A percentile compares a stretch with the other conserved stretches of the same genome.
Evolutionary conservation across 30 jellyfish, hydroid and myxozoan genomes (phyloP).

Genomic region (Cassiopea xamachana): DNA sequence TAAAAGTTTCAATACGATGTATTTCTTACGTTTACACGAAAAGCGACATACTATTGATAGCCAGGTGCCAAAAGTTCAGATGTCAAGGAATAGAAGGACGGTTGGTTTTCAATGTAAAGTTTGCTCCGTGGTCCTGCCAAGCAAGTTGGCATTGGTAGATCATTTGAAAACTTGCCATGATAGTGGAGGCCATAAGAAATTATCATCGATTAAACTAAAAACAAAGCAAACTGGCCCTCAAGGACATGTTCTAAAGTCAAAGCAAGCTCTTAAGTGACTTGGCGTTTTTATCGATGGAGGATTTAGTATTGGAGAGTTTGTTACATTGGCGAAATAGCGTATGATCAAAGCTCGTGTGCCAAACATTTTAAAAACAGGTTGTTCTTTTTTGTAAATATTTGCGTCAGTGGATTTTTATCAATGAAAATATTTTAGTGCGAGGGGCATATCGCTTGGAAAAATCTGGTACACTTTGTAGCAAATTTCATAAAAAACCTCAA

Average conservation of each 20-base stretch:
- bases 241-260: not conserved
- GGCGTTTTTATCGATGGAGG: too few relatives aligned
- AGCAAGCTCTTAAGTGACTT: not conserved
- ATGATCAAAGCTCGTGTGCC: too few relatives aligned
- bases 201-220: not conserved
- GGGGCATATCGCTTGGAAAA: too few relatives aligned
- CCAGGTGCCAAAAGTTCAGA: not conserved
- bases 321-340: too few relatives aligned
- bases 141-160: not conserved
- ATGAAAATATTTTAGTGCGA: too few relatives aligned
- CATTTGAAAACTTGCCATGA: conserved; percentile 2
- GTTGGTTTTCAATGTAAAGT: conserved; percentile 3
- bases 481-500: too few relatives aligned
- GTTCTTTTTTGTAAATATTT: too few relatives aligned
- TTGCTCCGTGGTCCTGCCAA: not conserved
- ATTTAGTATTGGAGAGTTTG: too few relatives aligned
- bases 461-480: too few relatives aligned
- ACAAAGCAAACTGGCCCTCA: not conserved
- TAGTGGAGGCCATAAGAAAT: not conserved
- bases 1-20: conserved; percentile 35
- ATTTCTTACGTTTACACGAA: conserved; percentile 37
- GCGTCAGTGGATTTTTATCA: too few relatives aligned
- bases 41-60: conserved; percentile 21
- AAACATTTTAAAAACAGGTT: too few relatives aligned
- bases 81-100: not conserved